These are phyloP conservation scores for Criorhina ranunculi DNA, from an alignment of 2,888 invertebrate species.

Conservation along the genomic window DNA sequence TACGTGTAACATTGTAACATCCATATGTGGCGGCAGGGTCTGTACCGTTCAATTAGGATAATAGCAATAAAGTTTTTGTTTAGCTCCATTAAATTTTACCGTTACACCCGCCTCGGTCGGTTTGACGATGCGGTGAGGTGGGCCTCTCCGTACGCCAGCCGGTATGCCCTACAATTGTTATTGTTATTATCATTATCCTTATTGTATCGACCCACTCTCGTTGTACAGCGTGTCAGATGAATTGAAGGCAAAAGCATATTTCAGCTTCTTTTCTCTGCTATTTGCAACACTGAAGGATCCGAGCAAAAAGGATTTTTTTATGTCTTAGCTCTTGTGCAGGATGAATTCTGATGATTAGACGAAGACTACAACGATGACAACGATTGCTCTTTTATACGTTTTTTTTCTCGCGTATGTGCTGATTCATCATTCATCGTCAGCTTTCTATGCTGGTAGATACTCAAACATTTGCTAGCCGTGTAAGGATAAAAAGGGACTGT, in stretches of 20 bases:
- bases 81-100: constrained; percentile 74
- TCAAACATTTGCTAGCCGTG: constrained; percentile 7
- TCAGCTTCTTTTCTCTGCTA: constrained; percentile 42
- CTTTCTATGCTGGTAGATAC: not conserved
- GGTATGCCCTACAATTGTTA: constrained; percentile 65
- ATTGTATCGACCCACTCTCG: constrained; percentile 43
- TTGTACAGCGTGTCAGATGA: constrained; percentile 32
- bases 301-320: not conserved
- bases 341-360: constrained; percentile 36
- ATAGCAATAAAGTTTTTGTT: constrained; percentile 76
- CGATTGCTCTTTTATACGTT: constrained; percentile 2
- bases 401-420: constrained; percentile 3
- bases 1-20: constrained; percentile 57
- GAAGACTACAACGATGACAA: not conserved
- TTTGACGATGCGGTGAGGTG: constrained; percentile 57
- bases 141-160: constrained; percentile 20
- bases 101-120: constrained; percentile 69
- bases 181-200: constrained; percentile 74
- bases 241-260: constrained; percentile 56
- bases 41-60: constrained; percentile 76
- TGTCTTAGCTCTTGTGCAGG: not conserved
- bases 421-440: constrained; percentile 32
- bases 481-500: not conserved
- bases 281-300: not conserved
- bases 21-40: constrained; percentile 56